Evolutionary conservation across 2,888 invertebrate species (phyloP).

Genomic region (Elysia crispata): DNA sequence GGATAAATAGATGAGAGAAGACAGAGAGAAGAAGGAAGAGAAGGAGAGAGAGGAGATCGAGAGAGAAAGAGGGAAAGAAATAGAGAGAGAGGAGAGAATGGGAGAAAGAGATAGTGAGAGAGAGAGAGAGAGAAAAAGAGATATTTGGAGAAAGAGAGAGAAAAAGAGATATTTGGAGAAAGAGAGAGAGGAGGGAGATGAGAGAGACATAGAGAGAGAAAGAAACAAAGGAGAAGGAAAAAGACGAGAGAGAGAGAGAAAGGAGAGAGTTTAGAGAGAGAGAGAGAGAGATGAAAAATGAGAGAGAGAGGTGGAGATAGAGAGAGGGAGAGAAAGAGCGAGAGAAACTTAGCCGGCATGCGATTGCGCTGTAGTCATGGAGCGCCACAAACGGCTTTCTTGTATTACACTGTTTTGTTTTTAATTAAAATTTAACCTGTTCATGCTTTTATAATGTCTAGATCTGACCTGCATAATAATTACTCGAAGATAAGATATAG

Average conservation of each 20-base stretch:
- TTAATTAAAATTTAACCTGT: too few relatives aligned
- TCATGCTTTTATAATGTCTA: too few relatives aligned
- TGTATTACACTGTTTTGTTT: too few relatives aligned
- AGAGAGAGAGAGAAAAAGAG: slow-evolving; percentile 23
- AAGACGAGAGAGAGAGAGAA: slow-evolving; percentile 21
- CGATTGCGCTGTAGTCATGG: too few relatives aligned
- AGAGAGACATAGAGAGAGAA: slow-evolving; percentile 16
- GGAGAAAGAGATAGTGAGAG: slow-evolving; percentile 16
- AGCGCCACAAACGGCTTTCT: too few relatives aligned
- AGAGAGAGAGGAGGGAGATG: slow-evolving; percentile 2
- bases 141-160: not conserved
- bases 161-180: not conserved
- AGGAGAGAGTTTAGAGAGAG: not conserved
- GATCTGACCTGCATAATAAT: too few relatives aligned
- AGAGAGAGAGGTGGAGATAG: too few relatives aligned
- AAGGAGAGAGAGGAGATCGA: not conserved
- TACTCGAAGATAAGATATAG: too few relatives aligned
- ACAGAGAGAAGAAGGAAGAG: not conserved
- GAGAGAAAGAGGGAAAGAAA: not conserved
- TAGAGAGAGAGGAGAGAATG: slow-evolving; percentile 5
- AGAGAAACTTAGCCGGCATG: slow-evolving; percentile 2
- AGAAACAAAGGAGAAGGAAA: not conserved
- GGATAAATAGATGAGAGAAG: not conserved
- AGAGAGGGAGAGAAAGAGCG: too few relatives aligned
- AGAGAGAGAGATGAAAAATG: too few relatives aligned